Conservation (phyloP, 1,140 invertebrate species). For the Ips nitidus region DNA sequence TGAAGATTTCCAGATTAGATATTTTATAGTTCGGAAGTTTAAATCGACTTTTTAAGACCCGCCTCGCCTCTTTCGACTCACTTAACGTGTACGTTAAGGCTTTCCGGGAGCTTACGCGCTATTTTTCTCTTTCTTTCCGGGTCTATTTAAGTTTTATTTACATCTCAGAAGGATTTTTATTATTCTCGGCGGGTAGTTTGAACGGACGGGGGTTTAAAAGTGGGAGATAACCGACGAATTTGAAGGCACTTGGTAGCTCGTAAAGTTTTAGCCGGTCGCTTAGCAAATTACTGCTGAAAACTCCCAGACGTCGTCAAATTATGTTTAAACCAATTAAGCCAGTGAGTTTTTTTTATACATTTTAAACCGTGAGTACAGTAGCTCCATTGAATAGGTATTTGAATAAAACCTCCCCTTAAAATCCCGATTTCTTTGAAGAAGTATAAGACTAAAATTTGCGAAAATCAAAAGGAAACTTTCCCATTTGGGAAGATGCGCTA, state of each 20-base stretch:
- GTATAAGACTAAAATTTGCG: conserved; percentile 17
- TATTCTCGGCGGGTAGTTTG: conserved; percentile 21
- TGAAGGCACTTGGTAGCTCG: conserved; percentile 13
- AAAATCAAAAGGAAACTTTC: conserved; percentile 31
- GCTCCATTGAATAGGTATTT: not conserved
- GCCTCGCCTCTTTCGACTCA: conserved; percentile 38
- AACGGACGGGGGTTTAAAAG: conserved; percentile 16
- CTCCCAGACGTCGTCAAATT: too few relatives aligned
- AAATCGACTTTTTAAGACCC: conserved; percentile 43
- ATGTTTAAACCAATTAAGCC: too few relatives aligned
- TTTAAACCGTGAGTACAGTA: too few relatives aligned
- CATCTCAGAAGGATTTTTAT: conserved; percentile 27
- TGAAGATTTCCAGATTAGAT: conserved; percentile 45
- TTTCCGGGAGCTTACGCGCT: conserved; percentile 28
- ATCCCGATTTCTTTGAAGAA: conserved; percentile 25
- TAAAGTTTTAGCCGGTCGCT: conserved; percentile 17
- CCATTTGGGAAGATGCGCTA: conserved; percentile 27
- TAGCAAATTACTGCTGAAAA: conserved; percentile 6
- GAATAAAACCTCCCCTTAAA: conserved; percentile 19
- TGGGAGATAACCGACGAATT: conserved; percentile 12
- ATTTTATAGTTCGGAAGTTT: conserved; percentile 42
- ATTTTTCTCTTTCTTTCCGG: conserved; percentile 25
- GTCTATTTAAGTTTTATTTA: conserved; percentile 33
- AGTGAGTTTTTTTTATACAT: too few relatives aligned
- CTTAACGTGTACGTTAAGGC: conserved; percentile 34